phyloP scores from a whole-genome alignment of 2,888 invertebrate species.

The Tinea pellionella region DNA sequence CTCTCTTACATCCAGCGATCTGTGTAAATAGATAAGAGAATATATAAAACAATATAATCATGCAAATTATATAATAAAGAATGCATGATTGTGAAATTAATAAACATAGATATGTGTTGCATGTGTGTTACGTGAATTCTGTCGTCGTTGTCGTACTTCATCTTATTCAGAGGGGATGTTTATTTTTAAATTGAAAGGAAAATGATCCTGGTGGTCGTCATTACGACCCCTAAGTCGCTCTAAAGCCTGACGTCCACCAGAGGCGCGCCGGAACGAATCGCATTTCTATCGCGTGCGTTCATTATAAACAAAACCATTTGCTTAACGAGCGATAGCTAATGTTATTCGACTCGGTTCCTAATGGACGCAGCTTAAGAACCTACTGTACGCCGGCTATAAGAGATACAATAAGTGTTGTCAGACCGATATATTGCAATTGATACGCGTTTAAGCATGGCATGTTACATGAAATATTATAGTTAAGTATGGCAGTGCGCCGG shows the following conservation, averaged over 20 bases:
- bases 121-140: conserved; percentile 58
- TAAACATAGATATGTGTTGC: conserved; percentile 62
- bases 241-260: too few relatives aligned
- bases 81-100: conserved; percentile 53
- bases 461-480: neutral
- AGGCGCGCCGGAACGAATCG: too few relatives aligned
- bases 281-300: too few relatives aligned
- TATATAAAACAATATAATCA: conserved; percentile 13
- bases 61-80: neutral
- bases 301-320: too few relatives aligned
- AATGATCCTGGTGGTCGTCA: conserved; percentile 62
- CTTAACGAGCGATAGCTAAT: too few relatives aligned
- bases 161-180: conserved; percentile 58
- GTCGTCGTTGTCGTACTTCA: conserved; percentile 64
- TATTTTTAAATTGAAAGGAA: conserved; percentile 60
- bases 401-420: conserved; percentile 51
- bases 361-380: too few relatives aligned
- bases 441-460: neutral
- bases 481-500: neutral
- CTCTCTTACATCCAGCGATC: conserved; percentile 38
- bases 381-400: too few relatives aligned
- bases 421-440: conserved; percentile 25
- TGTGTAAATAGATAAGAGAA: conserved; percentile 36
- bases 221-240: conserved; percentile 51
- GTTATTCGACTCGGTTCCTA: too few relatives aligned